A percentile compares a stretch with the other conserved stretches of the same genome.
Evolutionary conservation across 1,140 invertebrate genomes (phyloP).

Genomic region (Drosophila tropicalis): DNA sequence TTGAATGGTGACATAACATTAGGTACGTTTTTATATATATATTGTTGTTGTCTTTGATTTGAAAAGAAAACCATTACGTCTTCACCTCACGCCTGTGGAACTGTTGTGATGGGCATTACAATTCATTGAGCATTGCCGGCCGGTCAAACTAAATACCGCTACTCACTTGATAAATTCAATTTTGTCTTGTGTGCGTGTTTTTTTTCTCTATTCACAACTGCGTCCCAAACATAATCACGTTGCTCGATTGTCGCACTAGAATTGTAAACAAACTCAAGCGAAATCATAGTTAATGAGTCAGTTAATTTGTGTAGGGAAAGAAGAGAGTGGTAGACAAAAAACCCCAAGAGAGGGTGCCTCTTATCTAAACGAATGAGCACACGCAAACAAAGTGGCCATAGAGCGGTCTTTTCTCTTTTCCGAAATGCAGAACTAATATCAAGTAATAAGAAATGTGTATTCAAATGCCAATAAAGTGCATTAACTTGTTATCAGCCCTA

Average conservation of each 20-base stretch:
- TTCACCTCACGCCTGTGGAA: background rate
- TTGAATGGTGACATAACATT: conserved; percentile 12
- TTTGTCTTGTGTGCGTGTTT: background rate
- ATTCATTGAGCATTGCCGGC: conserved; percentile 7
- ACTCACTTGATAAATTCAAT: background rate
- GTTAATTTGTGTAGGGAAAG: background rate
- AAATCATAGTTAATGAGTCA: conserved; percentile 3
- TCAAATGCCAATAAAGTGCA: background rate
- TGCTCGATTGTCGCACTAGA: background rate
- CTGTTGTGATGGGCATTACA: conserved; percentile 2
- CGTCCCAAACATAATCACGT: conserved; percentile 10
- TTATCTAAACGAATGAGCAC: conserved; percentile 21
- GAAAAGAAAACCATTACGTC: background rate
- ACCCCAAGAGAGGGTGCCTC: background rate
- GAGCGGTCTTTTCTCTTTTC: conserved; percentile 19
- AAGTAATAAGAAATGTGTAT: background rate
- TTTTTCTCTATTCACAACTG: background rate
- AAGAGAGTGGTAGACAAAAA: background rate
- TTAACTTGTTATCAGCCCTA: background rate
- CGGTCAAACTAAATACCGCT: background rate
- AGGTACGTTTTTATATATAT: background rate
- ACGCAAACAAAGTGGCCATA: background rate
- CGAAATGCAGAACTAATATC: background rate
- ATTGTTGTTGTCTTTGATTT: background rate
- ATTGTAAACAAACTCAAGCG: conserved; percentile 15